Percentiles rank a stretch among this genome's conserved stretches.
Evolutionary conservation across 2,888 invertebrate species (phyloP).

Genomic region (Pyrrhia umbra): DNA sequence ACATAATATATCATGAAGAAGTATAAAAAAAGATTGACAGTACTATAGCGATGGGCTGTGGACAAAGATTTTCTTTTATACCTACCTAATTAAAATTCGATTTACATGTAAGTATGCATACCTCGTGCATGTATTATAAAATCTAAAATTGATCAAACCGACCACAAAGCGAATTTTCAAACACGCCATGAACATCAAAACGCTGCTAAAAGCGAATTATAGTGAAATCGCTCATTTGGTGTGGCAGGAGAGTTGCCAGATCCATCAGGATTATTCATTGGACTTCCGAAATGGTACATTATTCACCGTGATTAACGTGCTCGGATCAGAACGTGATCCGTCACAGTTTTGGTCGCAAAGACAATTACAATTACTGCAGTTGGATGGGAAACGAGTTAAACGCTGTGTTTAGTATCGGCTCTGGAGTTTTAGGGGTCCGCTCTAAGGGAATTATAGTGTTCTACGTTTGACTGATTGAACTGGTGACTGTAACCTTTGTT

Average conservation of each 20-base stretch:
- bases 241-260: constrained; percentile 53
- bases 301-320: constrained; percentile 76
- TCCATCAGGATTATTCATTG: constrained; percentile 69
- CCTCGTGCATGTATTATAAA: not conserved
- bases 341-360: constrained; percentile 62
- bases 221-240: constrained; percentile 49
- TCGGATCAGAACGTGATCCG: constrained; percentile 67
- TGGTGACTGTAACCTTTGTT: constrained; percentile 17
- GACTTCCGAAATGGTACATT: constrained; percentile 69
- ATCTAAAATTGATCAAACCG: not conserved
- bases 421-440: constrained; percentile 13
- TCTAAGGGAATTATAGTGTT: constrained; percentile 20
- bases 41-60: too few relatives aligned
- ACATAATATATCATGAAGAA: too few relatives aligned
- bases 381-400: constrained; percentile 23
- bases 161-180: constrained; percentile 26
- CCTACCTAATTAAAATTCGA: too few relatives aligned
- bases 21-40: too few relatives aligned
- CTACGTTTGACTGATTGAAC: constrained; percentile 16
- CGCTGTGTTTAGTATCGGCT: constrained; percentile 36
- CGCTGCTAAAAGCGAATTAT: constrained; percentile 51
- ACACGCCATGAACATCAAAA: constrained; percentile 46
- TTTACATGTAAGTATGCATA: too few relatives aligned
- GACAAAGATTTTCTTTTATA: too few relatives aligned
- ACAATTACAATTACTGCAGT: constrained; percentile 62